Evolutionary conservation across 2,113 vertebrate genomes (phyloP).

Genomic region (Nycticryphes semicollaris): DNA sequence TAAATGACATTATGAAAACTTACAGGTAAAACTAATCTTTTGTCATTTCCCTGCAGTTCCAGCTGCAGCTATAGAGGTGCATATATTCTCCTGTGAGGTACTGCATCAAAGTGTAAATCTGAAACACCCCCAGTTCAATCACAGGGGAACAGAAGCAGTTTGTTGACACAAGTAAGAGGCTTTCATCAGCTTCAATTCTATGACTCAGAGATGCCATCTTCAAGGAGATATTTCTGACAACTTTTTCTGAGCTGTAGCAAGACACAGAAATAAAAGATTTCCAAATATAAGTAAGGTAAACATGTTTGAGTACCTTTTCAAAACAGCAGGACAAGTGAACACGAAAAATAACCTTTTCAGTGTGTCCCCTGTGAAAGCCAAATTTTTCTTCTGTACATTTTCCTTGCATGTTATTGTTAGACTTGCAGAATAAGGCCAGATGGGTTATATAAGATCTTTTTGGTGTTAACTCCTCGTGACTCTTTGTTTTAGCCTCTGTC

Average conservation of each 20-base stretch:
- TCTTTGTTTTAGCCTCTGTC: background rate
- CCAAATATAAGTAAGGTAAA: background rate
- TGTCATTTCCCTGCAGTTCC: background rate
- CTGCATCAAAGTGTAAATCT: background rate
- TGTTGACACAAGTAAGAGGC: background rate
- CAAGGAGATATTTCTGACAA: background rate
- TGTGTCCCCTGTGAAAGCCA: background rate
- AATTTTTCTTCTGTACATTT: background rate
- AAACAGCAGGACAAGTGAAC: background rate
- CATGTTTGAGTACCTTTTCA: background rate
- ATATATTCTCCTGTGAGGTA: background rate
- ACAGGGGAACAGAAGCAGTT: background rate
- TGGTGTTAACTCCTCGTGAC: background rate
- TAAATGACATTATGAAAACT: background rate
- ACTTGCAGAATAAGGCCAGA: background rate
- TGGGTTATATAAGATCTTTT: background rate
- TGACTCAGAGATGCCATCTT: background rate
- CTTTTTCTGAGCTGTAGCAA: background rate
- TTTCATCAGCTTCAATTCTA: background rate
- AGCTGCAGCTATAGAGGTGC: background rate
- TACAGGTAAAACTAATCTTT: background rate
- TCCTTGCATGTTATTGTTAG: background rate
- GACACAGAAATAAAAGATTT: background rate
- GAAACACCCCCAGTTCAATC: background rate
- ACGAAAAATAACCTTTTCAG: background rate